Base-by-base conservation (phyloP, 2,888 invertebrate genomes). In the Sphecodes monilicornis region DNA sequence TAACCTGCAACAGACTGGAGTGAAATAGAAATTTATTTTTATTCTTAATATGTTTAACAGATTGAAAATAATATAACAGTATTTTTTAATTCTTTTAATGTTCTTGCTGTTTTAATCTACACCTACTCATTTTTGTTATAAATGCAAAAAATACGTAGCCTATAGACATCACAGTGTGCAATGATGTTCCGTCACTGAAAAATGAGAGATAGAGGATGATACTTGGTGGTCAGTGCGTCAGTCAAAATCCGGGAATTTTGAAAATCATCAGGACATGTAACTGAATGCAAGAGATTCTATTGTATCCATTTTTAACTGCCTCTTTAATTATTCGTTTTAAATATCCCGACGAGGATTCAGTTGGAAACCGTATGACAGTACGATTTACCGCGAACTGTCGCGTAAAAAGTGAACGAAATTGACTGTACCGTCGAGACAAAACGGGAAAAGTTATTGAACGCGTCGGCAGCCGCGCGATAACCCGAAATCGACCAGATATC, bases 401-500 rank as follows among this genome's bases (percentile, higher is more conserved):
- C 22, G 66, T 36, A 66, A 66, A 66, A 66, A 66, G 36, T 36
- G 39, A 50, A n/a, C 39, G 26, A 66, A 66, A 66, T 66, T 22
- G 66, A 66, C 66, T n/a, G 11, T 66, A 18, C 36, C 36, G 69
- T 39, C 69, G 76, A 46, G 26, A 36, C 66, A 36, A 66, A 66
- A 74, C 46, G 39, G 75, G 41, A 36, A 39, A 41, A 74, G 39
- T 74, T 29, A 60, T 60, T 36, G 57, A 41, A 57, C 57, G 57
- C 39, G 57, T 41, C 39, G 54, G 50, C 60, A 71, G 29, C 18
- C n/a, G 43, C 18, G 41, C 32, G 29, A 54, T 70, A 57, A 41
- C 57, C 32, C 41, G 54, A 70, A 76, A 54, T 71, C 29, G 77
- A 8, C 57, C 70, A 22, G 43, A 32, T 77, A 71, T n/a, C 77